A percentile compares a stretch with the other conserved stretches of the same genome.
Conservation (phyloP, 1,140 invertebrate genomes). For the Cydia amplana region DNA sequence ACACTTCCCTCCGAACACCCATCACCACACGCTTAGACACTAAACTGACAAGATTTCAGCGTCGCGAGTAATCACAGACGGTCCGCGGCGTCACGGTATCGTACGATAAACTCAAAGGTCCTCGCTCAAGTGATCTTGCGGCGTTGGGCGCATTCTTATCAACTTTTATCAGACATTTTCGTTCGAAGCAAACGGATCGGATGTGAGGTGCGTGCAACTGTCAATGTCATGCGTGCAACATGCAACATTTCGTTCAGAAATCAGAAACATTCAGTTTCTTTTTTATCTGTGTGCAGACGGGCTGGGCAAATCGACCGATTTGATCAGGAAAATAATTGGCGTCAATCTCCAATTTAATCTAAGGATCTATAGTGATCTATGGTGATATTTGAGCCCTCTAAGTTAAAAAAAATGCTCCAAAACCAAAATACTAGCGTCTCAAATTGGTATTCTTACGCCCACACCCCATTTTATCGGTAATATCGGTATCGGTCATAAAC, state of each 20-base stretch:
- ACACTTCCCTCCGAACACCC: constrained; percentile 55
- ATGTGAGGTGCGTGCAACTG: constrained; percentile 24
- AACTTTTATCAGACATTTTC: constrained; percentile 45
- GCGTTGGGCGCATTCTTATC: constrained; percentile 43
- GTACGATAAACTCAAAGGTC: constrained; percentile 46
- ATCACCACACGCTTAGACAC: constrained; percentile 38
- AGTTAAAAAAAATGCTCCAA: no score
- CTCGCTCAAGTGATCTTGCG: constrained; percentile 37
- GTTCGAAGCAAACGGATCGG: constrained; percentile 39
- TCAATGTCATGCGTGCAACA: constrained; percentile 29
- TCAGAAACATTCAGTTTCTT: no score
- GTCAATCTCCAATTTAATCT: no score
- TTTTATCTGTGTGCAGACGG: no score
- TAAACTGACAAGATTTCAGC: not conserved
- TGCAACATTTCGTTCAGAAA: constrained; percentile 2
- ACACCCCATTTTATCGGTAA: no score
- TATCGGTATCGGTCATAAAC: no score
- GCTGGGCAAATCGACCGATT: no score
- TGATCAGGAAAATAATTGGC: no score
- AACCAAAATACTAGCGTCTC: no score
- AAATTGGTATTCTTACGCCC: no score
- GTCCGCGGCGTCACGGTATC: constrained; percentile 19
- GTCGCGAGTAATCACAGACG: not conserved
- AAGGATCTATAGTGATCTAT: no score
- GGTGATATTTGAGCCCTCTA: no score